phyloP scores from a whole-genome alignment of 2,113 vertebrate genomes.

The Puffinus mauretanicus region DNA sequence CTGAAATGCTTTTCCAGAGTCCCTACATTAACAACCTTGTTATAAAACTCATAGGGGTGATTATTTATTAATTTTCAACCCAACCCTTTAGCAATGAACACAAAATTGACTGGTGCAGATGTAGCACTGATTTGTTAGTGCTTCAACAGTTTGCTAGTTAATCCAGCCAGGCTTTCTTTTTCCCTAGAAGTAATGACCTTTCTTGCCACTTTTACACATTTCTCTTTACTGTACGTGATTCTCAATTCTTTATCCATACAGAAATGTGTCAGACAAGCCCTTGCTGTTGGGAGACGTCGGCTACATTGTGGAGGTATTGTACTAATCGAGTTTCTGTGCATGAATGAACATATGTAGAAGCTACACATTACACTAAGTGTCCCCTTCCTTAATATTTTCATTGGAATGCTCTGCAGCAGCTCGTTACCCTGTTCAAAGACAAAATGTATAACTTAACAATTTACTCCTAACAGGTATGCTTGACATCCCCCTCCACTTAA shows the following conservation, averaged over 20 bases:
- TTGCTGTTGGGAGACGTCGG: neutral
- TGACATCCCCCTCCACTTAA: slow-evolving; percentile 51
- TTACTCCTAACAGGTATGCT: neutral
- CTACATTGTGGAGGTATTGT: neutral
- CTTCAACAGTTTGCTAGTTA: neutral
- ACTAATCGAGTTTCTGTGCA: neutral
- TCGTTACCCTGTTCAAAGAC: neutral
- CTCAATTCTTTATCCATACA: neutral
- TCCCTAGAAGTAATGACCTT: neutral
- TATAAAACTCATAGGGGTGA: neutral
- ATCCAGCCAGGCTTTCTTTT: neutral
- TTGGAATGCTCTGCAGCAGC: neutral
- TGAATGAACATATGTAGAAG: slow-evolving; percentile 3
- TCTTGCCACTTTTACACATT: neutral
- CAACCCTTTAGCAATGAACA: neutral
- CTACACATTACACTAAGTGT: neutral
- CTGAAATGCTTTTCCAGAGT: neutral
- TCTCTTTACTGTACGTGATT: neutral
- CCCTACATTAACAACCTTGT: neutral
- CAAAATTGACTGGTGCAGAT: neutral
- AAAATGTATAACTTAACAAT: slow-evolving; percentile 1
- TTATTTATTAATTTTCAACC: neutral
- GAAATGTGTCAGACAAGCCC: neutral
- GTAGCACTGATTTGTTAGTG: neutral
- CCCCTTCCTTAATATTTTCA: neutral